These are phyloP conservation scores for Takifugu bimaculatus DNA, from an alignment of 2,113 vertebrate genomes.

Conservation along the genomic window DNA sequence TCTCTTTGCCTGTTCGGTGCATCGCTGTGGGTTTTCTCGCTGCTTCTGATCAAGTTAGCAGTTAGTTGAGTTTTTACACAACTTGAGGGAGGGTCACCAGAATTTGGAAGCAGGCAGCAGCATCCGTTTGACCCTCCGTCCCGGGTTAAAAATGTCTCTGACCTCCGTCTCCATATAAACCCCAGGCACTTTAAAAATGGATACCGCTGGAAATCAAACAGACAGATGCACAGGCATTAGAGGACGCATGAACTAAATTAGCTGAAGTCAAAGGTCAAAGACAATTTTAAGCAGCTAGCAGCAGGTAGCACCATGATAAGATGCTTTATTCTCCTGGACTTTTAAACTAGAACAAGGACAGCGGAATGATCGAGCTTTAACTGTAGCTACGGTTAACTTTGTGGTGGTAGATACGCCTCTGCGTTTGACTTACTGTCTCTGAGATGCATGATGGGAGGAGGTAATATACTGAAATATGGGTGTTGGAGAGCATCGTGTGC, in stretches of 20 bases:
- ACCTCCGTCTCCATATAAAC: conserved; percentile 81
- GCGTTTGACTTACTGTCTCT: conserved; percentile 70
- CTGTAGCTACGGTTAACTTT: too few relatives aligned
- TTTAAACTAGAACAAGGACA: too few relatives aligned
- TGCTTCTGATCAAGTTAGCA: not conserved
- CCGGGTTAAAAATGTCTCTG: conserved; percentile 78
- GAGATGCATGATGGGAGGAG: conserved; percentile 79
- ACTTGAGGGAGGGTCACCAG: conserved; percentile 63
- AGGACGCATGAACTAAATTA: too few relatives aligned
- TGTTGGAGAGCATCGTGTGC: conserved; percentile 77
- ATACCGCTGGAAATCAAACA: conserved; percentile 69
- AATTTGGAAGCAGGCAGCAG: conserved; percentile 67
- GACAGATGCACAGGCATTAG: too few relatives aligned
- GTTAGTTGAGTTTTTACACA: not conserved
- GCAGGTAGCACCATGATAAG: too few relatives aligned
- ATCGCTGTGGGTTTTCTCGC: not conserved
- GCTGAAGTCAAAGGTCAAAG: too few relatives aligned
- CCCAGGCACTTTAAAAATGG: conserved; percentile 84
- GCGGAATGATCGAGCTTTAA: too few relatives aligned
- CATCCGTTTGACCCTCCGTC: conserved; percentile 51
- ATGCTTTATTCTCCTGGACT: too few relatives aligned
- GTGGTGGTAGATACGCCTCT: not conserved
- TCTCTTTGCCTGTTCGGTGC: not conserved
- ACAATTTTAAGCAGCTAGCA: not conserved
- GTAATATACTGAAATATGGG: conserved; percentile 81